A percentile compares a stretch with the other conserved stretches of the same genome.
Evolutionary conservation across 2,888 invertebrate genomes (phyloP).

Genomic region (Sphaerophoria rueppellii): DNA sequence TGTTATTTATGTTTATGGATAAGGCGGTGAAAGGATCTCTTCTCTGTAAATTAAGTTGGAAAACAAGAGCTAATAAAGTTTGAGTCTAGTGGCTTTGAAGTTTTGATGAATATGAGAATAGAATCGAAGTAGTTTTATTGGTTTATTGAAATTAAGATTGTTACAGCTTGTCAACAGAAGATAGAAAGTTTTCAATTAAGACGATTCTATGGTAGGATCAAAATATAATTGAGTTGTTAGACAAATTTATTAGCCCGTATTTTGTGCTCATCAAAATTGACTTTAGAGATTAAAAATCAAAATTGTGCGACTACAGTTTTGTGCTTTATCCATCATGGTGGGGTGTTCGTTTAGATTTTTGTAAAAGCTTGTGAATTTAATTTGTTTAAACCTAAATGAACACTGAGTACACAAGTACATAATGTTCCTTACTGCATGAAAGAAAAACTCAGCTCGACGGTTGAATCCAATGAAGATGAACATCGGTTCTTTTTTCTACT

Average conservation of each 20-base stretch:
- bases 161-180: not conserved
- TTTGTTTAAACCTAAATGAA: no score
- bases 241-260: not conserved
- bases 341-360: no score
- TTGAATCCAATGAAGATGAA: no score
- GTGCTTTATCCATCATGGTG: not conserved
- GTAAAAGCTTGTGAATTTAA: not conserved
- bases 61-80: constrained; percentile 30
- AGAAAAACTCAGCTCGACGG: no score
- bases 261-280: not conserved
- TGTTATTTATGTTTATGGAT: constrained; percentile 24
- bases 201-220: not conserved
- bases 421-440: no score
- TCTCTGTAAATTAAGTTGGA: constrained; percentile 6
- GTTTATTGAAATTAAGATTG: constrained; percentile 4
- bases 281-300: not conserved
- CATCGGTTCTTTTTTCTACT: no score
- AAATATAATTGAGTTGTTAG: not conserved
- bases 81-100: constrained; percentile 3
- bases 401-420: no score
- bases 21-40: constrained; percentile 14
- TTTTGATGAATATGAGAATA: constrained; percentile 22
- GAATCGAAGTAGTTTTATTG: constrained; percentile 25
- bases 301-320: not conserved
- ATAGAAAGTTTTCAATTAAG: not conserved